Evolutionary conservation across 1,140 invertebrate species (phyloP).

Genomic region (Orius insidiosus): DNA sequence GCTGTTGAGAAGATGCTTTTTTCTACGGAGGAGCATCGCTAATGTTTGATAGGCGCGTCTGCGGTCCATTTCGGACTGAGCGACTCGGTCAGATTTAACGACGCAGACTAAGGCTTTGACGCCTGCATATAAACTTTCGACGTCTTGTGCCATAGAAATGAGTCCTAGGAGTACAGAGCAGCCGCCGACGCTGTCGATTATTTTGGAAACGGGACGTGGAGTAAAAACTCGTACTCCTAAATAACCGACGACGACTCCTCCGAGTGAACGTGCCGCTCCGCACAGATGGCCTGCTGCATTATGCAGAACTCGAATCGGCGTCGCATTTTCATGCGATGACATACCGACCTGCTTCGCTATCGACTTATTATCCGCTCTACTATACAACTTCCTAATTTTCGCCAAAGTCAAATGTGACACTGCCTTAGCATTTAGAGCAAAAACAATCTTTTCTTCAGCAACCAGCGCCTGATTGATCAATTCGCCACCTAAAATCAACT

Average conservation of each 20-base stretch:
- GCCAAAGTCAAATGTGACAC: conserved; percentile 87
- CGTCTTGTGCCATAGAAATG: conserved; percentile 95
- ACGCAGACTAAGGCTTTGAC: conserved; percentile 96
- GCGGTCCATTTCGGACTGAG: conserved; percentile 71
- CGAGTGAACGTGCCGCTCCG: conserved; percentile 81
- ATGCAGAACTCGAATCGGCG: conserved; percentile 85
- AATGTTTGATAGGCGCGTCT: conserved; percentile 76
- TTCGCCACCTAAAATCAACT: conserved; percentile 35
- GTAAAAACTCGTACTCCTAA: conserved; percentile 87
- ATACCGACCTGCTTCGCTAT: conserved; percentile 93
- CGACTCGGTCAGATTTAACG: conserved; percentile 76
- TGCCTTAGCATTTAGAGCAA: conserved; percentile 90
- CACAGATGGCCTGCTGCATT: conserved; percentile 90
- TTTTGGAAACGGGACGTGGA: conserved; percentile 82
- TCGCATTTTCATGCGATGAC: conserved; percentile 96
- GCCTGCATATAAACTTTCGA: conserved; percentile 92
- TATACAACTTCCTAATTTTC: conserved; percentile 93
- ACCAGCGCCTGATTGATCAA: conserved; percentile 47
- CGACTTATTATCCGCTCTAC: conserved; percentile 90
- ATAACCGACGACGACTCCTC: conserved; percentile 91
- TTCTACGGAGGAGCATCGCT: conserved; percentile 86
- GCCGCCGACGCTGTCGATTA: conserved; percentile 91
- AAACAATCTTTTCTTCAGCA: conserved; percentile 83
- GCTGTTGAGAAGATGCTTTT: conserved; percentile 80
- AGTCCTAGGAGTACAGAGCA: conserved; percentile 68